Percentiles rank a stretch among this genome's conserved stretches.
These are phyloP conservation scores for Clupea harengus DNA, from an alignment of 2,113 vertebrate species.

Conservation along the genomic window DNA sequence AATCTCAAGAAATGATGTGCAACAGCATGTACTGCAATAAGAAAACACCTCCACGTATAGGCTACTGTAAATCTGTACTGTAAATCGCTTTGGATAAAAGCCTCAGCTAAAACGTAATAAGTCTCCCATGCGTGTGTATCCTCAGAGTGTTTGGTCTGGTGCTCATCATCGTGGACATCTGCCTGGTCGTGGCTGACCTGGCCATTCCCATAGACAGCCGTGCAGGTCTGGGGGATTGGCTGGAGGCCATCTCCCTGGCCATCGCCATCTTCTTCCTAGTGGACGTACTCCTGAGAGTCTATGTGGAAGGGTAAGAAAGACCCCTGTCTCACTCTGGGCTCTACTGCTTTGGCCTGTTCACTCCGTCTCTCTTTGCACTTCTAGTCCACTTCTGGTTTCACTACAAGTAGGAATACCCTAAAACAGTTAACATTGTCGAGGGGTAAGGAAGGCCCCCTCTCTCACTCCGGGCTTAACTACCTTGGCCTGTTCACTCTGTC, in stretches of 20 bases:
- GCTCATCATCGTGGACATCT: slow-evolving; percentile 84
- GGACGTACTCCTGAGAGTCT: slow-evolving; percentile 84
- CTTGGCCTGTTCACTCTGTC: not conserved
- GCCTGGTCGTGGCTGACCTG: slow-evolving; percentile 77
- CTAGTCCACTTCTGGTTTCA: too few relatives aligned
- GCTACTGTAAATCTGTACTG: not conserved
- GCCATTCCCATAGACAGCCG: slow-evolving; percentile 47
- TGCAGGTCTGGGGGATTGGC: slow-evolving; percentile 48
- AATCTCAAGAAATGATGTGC: not conserved
- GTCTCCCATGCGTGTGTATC: slow-evolving; percentile 40
- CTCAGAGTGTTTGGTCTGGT: slow-evolving; percentile 83
- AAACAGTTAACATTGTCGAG: slow-evolving; percentile 62
- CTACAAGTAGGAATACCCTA: too few relatives aligned
- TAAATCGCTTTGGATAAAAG: not conserved
- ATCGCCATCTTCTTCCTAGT: slow-evolving; percentile 88
- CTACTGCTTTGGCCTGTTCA: too few relatives aligned
- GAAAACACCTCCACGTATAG: not conserved
- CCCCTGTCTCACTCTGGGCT: too few relatives aligned
- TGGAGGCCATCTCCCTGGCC: slow-evolving; percentile 75
- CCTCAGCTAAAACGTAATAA: not conserved
- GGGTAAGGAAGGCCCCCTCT: slow-evolving; percentile 73
- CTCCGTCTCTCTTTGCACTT: too few relatives aligned
- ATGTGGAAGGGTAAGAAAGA: slow-evolving; percentile 83
- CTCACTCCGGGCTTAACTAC: too few relatives aligned
- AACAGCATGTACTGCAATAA: not conserved